phyloP scores from a whole-genome alignment of 2,113 vertebrate species.

The Fregetta grallaria region DNA sequence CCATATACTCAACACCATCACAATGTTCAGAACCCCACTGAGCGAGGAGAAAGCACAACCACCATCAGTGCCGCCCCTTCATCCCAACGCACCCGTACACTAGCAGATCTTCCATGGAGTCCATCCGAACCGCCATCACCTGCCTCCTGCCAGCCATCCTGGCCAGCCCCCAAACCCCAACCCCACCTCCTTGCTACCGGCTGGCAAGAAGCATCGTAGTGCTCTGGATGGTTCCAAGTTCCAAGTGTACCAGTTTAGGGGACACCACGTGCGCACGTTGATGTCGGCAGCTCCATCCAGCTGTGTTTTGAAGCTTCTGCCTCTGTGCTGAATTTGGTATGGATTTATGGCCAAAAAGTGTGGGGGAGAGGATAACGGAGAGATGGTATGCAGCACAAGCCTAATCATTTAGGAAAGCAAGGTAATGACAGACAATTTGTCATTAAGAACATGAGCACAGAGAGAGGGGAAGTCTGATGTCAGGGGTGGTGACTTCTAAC shows the following conservation, averaged over 20 bases:
- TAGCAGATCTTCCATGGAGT: background rate
- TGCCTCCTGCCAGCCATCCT: background rate
- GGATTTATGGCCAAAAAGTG: background rate
- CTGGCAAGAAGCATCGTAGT: background rate
- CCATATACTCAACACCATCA: too few species aligned
- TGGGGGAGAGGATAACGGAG: background rate
- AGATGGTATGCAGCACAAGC: background rate
- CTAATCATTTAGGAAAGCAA: background rate
- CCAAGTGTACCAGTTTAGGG: background rate
- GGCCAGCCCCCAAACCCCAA: too few species aligned
- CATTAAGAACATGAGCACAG: background rate
- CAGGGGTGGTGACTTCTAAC: background rate
- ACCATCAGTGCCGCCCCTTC: background rate
- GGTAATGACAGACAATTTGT: background rate
- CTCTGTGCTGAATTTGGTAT: background rate
- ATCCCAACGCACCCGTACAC: background rate
- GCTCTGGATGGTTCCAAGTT: background rate
- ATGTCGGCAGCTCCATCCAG: rapidly evolving
- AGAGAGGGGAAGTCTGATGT: background rate
- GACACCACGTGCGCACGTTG: rapidly evolving
- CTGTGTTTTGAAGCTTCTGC: background rate
- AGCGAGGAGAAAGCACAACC: background rate
- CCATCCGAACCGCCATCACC: background rate
- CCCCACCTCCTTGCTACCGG: background rate
- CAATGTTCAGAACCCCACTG: background rate